A percentile compares a stretch with the other conserved stretches of the same genome.
Evolutionary conservation across 2,888 invertebrate genomes (phyloP).

Genomic region (Pediacus dermestoides): DNA sequence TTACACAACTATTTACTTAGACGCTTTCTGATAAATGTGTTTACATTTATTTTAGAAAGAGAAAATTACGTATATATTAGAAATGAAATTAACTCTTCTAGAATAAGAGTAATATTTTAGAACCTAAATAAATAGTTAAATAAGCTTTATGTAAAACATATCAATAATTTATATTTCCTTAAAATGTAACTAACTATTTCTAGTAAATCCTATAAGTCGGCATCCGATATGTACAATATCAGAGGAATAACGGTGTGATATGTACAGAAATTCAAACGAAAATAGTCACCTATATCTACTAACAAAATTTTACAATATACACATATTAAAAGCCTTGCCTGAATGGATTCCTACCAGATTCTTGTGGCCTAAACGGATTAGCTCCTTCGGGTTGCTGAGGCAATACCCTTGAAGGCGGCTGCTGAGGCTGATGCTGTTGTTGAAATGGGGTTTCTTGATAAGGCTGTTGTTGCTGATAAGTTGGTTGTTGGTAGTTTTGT

Average conservation of each 20-base stretch:
- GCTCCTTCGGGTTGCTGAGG: conserved; percentile 49
- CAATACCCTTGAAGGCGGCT: conserved; percentile 39
- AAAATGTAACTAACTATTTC: too few relatives aligned
- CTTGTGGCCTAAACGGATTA: conserved; percentile 50
- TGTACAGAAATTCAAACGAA: conserved; percentile 37
- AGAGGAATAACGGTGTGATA: conserved; percentile 46
- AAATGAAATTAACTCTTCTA: too few relatives aligned
- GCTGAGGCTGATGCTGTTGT: conserved; percentile 33
- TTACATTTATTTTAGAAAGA: too few relatives aligned
- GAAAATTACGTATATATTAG: too few relatives aligned
- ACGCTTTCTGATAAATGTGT: too few relatives aligned
- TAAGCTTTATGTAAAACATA: too few relatives aligned
- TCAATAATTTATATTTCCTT: too few relatives aligned
- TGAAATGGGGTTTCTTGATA: conserved; percentile 52
- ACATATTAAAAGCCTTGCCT: conserved; percentile 66
- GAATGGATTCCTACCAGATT: conserved; percentile 68
- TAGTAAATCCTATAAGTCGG: too few relatives aligned
- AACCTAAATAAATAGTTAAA: too few relatives aligned
- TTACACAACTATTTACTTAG: too few relatives aligned
- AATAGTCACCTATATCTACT: conserved; percentile 31
- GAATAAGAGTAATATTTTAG: too few relatives aligned
- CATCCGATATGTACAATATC: conserved; percentile 39
- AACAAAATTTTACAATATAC: conserved; percentile 22
- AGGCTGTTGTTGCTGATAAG: conserved; percentile 36
- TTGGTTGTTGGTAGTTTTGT: conserved; percentile 32